Conservation (phyloP, 2,888 invertebrate species). For the Sinohyriopsis cumingii region DNA sequence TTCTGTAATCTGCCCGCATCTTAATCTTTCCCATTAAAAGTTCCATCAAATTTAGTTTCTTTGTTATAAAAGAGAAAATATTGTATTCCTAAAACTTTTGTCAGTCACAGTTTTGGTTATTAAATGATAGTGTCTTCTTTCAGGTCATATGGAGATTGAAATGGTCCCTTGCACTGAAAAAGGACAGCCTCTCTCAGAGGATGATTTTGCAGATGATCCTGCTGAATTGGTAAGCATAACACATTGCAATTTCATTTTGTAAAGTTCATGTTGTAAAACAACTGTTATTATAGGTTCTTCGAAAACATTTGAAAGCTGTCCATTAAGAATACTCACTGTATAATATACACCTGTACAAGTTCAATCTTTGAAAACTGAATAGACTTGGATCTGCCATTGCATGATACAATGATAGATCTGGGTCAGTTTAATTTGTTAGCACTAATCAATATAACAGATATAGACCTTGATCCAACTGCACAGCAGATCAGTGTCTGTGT, state of each 20-base stretch:
- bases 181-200: slow-evolving; percentile 73
- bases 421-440: too few relatives aligned
- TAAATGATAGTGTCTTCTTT: slow-evolving; percentile 1
- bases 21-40: too few relatives aligned
- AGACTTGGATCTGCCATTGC: too few relatives aligned
- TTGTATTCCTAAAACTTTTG: neutral
- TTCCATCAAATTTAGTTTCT: neutral
- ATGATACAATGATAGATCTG: too few relatives aligned
- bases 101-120: neutral
- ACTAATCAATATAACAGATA: too few relatives aligned
- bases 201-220: slow-evolving; percentile 74
- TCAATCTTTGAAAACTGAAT: too few relatives aligned
- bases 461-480: too few relatives aligned
- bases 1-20: too few relatives aligned
- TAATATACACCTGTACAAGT: too few relatives aligned
- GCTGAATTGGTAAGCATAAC: slow-evolving; percentile 68
- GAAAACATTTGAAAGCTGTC: too few relatives aligned
- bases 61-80: neutral
- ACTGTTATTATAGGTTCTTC: neutral
- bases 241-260: neutral
- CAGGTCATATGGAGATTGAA: slow-evolving; percentile 67
- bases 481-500: too few relatives aligned
- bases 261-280: neutral
- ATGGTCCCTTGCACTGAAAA: slow-evolving; percentile 73
- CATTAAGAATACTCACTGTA: too few relatives aligned